Conservation (phyloP, 2,113 vertebrate genomes). For the Heterotis niloticus region DNA sequence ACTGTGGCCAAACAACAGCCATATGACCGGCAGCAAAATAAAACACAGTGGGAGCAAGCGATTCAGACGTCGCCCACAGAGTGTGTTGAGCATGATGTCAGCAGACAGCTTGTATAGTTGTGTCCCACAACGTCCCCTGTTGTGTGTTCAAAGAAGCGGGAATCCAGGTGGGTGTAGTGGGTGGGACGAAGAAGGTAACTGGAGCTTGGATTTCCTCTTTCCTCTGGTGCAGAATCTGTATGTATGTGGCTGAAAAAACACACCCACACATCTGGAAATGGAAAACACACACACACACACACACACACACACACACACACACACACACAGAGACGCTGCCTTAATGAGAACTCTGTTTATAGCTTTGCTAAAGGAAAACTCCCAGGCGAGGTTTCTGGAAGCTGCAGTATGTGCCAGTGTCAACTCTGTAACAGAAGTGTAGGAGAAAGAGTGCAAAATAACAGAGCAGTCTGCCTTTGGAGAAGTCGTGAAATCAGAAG, state of each 20-base stretch:
- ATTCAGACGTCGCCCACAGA: not conserved
- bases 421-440: not conserved
- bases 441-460: not conserved
- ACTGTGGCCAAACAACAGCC: too few species aligned
- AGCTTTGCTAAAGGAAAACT: not conserved
- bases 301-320: not conserved
- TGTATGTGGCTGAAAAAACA: not conserved
- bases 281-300: not conserved
- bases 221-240: not conserved
- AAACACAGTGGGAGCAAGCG: too few species aligned
- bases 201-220: not conserved
- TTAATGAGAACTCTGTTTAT: not conserved
- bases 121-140: not conserved
- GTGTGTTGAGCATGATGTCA: not conserved
- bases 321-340: not conserved
- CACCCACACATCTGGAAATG: not conserved
- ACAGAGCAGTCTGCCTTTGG: not conserved
- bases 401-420: not conserved
- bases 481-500: not conserved
- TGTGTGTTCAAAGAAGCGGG: not conserved
- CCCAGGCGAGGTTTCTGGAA: not conserved
- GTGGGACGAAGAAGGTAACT: not conserved
- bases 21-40: too few species aligned
- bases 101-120: too few species aligned
- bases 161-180: not conserved